Conservation (phyloP, 2,797 vertebrate genomes). For the Onychomys arenicola region DNA sequence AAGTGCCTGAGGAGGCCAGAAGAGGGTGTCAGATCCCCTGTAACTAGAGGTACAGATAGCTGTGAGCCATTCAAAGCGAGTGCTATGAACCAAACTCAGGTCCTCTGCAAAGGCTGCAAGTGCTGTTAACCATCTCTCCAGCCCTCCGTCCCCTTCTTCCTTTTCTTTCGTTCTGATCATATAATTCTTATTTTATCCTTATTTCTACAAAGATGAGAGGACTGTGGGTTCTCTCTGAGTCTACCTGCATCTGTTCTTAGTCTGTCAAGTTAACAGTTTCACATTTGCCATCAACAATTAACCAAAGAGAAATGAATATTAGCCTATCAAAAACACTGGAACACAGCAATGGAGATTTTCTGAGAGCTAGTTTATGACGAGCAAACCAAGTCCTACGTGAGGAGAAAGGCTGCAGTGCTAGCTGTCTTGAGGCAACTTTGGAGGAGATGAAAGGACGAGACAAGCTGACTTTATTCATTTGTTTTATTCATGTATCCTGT, state of each 20-base stretch:
- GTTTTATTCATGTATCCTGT: not conserved
- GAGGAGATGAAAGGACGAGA: slow-evolving; percentile 9
- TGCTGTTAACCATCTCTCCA: not conserved
- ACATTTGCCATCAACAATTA: not conserved
- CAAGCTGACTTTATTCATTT: not conserved
- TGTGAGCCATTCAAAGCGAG: not conserved
- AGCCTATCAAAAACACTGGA: slow-evolving; percentile 30
- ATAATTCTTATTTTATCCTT: slow-evolving; percentile 33
- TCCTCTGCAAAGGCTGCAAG: not conserved
- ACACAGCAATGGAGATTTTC: not conserved
- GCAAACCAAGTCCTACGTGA: slow-evolving; percentile 2
- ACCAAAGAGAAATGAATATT: slow-evolving; percentile 18
- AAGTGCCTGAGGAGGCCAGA: not conserved
- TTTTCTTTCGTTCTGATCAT: not conserved
- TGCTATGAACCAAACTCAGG: not conserved
- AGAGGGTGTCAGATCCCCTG: not conserved
- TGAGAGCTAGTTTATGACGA: slow-evolving; percentile 36
- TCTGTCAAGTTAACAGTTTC: slow-evolving; percentile 16
- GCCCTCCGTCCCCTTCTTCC: not conserved
- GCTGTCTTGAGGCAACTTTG: not conserved
- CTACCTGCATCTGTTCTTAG: not conserved
- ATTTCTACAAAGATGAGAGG: slow-evolving; percentile 7
- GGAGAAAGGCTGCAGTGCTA: not conserved
- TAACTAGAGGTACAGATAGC: not conserved
- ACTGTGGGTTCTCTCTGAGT: not conserved